Evolutionary conservation across 2,888 invertebrate species (phyloP), one percentile per base, ranked within the genome.

Genomic region (Rhaphigaster nebulosa): DNA sequence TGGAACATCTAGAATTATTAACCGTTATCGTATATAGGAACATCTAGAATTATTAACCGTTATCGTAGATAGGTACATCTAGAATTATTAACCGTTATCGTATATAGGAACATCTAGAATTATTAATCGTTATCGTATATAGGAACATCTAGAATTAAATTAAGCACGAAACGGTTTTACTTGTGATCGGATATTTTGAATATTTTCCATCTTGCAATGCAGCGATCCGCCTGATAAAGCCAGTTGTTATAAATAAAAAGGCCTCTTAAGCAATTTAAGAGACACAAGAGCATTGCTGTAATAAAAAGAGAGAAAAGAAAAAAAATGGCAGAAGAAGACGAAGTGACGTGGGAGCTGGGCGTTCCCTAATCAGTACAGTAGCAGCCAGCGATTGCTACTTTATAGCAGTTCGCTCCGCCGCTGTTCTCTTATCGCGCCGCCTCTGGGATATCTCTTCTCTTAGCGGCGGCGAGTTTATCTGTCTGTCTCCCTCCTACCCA

Each of bases 311-410:
- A n/a, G n/a, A n/a, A n/a, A n/a, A n/a, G n/a, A 60, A n/a, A n/a
- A 65, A 29, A 65, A 65, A 65, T 18, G 13, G 65, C 29, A 29
- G 12, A 65, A 65, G 29, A 29, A 65, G 65, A 65, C 29, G 15
- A 65, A 65, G 65, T 13, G 70, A 20, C 38, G 38, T 76, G 38
- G 70, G 65, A 65, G n/a, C 29, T 34, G 70, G 70, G 70, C 70
- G 70, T 76, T 76, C 70, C 70, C 38, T 76, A 76, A 76, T 76
- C 70, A 76, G 70, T 8, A 76, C 70, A 76, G 34, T 38, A 76
- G 70, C 34, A 38, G 70, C 18, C 65, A 65, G n/a, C 60, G 29
- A 29, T 38, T 6, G 70, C 38, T 38, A 76, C 70, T 76, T 76
- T 76, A 76, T 34, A 38, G 38, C 34, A 29, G 65, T 60, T 3